Percentiles rank a stretch among this genome's conserved stretches.
phyloP scores from a whole-genome alignment of 1,140 invertebrate genomes.

The Oncopodura yosiiana region DNA sequence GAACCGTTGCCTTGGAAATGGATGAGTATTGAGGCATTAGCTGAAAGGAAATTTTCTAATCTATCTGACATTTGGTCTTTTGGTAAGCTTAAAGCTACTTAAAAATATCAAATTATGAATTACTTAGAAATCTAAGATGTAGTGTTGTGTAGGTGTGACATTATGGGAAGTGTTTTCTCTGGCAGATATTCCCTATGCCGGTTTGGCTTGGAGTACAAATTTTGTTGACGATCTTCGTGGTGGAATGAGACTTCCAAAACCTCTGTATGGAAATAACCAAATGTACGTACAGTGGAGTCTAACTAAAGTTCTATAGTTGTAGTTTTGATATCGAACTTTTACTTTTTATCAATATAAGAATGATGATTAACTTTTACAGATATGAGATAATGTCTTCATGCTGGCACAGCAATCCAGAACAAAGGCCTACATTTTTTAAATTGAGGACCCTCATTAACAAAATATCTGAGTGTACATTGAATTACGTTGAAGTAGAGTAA shows the following conservation, averaged over 20 bases:
- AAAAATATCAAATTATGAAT: not conserved
- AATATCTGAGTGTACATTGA: no score
- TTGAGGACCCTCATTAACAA: no score
- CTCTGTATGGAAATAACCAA: constrained; percentile 39
- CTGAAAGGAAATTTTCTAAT: constrained; percentile 40
- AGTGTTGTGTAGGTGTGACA: constrained; percentile 42
- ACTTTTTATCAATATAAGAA: not conserved
- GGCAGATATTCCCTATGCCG: constrained; percentile 76
- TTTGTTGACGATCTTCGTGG: constrained; percentile 7
- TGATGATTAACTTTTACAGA: not conserved
- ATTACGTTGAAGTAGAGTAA: no score
- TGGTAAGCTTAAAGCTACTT: no score
- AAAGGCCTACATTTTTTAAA: no score
- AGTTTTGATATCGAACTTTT: constrained; percentile 2
- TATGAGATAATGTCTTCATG: no score
- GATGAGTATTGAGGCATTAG: constrained; percentile 44
- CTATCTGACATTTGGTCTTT: constrained; percentile 45
- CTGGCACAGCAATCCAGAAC: not conserved
- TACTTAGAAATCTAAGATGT: no score
- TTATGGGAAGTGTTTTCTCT: constrained; percentile 91
- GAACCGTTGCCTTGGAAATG: constrained; percentile 41
- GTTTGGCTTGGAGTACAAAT: constrained; percentile 36
- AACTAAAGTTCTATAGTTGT: constrained; percentile 5
- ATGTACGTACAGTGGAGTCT: no score
- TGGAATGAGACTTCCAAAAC: constrained; percentile 26